Evolutionary conservation across 1,140 invertebrate species (phyloP), one percentile per base, ranked within the genome.

Genomic region (Yoshiicerus persimilis): DNA sequence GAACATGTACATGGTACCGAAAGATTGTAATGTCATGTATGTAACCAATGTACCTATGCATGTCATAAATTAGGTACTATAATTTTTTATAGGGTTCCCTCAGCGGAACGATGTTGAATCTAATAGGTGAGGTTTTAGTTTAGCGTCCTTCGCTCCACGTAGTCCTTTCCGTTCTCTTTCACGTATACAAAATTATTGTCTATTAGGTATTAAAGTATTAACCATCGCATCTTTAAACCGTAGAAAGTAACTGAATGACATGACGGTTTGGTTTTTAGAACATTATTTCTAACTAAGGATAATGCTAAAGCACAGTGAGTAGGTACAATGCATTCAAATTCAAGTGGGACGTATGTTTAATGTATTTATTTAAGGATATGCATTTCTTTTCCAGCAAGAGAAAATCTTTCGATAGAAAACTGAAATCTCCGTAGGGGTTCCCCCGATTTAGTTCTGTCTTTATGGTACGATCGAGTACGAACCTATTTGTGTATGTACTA

Each of bases 371-470:
- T 16, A 56, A 6, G 47, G 20, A 16, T 56, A 56, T 56, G 80
- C 13, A 25, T 56, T 56, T 56, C 25, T 86, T 87, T 85, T 56
- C 86, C 80, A 80, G 86, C 80, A 32, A 75, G 70, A 75, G 80
- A 47, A 84, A 47, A 41, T 84, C 83, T 84, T 84, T 84, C 34
- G 86, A 89, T 85, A 64, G 32, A 84, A 87, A 86, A 64, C 56
- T 66, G 36, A 75, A 86, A 87, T 87, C 77, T 56, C 88, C 27
- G 38, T 70, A 87, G 88, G 88, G 88, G 88, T 87, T 84, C 75
- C 80, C 88, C 88, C 86, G 88, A 89, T 89, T 89, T 89, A 86
- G n/a, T 36, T 80, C 75, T 32, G 20, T 34, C 4, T 80, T 34
- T 80, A 27, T 70, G 66, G n/a, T 23, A 62, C 56, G 23, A 23